Evolutionary conservation across 2,113 vertebrate species (phyloP).

Genomic region (Crotalus viridis): DNA sequence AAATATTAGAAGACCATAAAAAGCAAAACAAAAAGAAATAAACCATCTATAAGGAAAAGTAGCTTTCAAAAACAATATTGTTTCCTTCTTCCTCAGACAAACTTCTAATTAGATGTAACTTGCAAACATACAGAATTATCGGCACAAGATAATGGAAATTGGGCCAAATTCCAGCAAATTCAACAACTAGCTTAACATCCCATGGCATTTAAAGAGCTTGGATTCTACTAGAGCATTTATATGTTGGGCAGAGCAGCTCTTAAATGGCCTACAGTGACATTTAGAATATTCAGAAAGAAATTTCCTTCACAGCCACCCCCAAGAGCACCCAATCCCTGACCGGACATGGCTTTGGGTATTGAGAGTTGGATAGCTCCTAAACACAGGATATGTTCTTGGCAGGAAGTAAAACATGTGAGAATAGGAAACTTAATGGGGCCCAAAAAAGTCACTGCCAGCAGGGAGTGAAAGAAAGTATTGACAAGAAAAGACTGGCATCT

Average conservation of each 20-base stretch:
- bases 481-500: constrained; percentile 4
- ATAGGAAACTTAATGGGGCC: fast-evolving
- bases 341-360: background rate
- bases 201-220: background rate
- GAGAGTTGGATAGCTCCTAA: background rate
- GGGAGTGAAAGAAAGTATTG: constrained; percentile 18
- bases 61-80: background rate
- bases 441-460: constrained; percentile 13
- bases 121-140: background rate
- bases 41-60: background rate
- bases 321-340: background rate
- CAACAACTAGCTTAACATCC: background rate
- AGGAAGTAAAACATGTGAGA: background rate
- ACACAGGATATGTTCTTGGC: constrained; percentile 18
- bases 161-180: background rate
- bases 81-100: background rate
- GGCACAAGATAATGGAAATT: background rate
- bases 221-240: background rate
- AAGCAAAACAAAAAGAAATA: background rate
- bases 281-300: background rate
- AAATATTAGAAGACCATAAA: background rate
- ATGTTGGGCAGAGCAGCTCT: background rate
- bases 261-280: background rate
- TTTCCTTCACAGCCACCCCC: background rate
- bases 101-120: background rate